Percentiles rank a stretch among this genome's conserved stretches.
These are phyloP conservation scores for Heterodera schachtii DNA, from an alignment of 1,140 invertebrate species.

Conservation along the genomic window DNA sequence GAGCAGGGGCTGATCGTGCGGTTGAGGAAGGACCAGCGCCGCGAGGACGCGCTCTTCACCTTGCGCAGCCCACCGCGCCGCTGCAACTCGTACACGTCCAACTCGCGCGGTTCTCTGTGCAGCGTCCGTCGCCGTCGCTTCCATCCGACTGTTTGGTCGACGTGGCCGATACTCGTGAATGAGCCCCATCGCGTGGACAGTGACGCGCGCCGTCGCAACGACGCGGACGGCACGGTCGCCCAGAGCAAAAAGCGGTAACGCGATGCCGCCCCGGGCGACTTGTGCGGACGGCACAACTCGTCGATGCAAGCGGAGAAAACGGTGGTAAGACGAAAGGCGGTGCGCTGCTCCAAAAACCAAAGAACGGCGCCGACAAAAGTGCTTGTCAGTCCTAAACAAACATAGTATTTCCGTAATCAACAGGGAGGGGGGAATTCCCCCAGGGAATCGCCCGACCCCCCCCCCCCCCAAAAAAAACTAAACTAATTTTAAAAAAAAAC, in stretches of 20 bases:
- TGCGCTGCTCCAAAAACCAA: constrained; percentile 31
- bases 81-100: constrained; percentile 11
- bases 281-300: constrained; percentile 12
- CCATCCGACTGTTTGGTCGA: constrained; percentile 10
- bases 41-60: neutral
- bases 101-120: constrained; percentile 9
- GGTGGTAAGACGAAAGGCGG: constrained; percentile 23
- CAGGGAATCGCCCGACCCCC: too few relatives aligned
- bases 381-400: constrained; percentile 25
- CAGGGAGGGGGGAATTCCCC: too few relatives aligned
- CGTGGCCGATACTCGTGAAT: constrained; percentile 12
- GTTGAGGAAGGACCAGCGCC: neutral
- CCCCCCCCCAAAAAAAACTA: too few relatives aligned
- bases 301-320: constrained; percentile 38
- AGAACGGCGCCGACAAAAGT: constrained; percentile 25
- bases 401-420: too few relatives aligned
- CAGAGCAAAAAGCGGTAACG: neutral
- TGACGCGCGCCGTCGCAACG: neutral
- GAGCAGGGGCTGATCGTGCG: neutral
- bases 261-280: neutral
- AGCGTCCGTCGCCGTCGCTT: constrained; percentile 18
- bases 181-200: constrained; percentile 13
- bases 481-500: too few relatives aligned
- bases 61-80: neutral
- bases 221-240: neutral